Conservation (phyloP, 1,140 invertebrate genomes). For the Drosophila ogumai region DNA sequence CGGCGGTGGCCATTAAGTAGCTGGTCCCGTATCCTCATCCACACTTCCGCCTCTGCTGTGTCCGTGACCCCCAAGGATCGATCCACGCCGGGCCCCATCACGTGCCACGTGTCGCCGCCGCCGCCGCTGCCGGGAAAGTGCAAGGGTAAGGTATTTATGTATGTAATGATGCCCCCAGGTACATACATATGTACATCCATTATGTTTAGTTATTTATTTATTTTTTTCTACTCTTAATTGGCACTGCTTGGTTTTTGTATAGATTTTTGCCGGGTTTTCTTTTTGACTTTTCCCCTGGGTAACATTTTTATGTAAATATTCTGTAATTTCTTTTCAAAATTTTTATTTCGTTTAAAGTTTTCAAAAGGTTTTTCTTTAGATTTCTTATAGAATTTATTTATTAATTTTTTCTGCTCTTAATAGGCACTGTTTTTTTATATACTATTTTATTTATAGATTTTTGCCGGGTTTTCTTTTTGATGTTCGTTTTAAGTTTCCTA, state of each 20-base stretch:
- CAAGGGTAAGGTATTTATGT: slow-evolving; percentile 38
- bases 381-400: too few species aligned
- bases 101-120: slow-evolving; percentile 43
- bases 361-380: too few species aligned
- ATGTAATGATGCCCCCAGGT: slow-evolving; percentile 12
- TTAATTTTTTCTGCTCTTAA: too few species aligned
- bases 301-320: too few species aligned
- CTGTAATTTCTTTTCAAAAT: not conserved
- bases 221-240: not conserved
- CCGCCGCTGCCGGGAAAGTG: slow-evolving; percentile 17
- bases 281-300: not conserved
- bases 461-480: not conserved
- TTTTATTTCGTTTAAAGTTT: too few species aligned
- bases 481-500: not conserved
- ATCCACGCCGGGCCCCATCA: slow-evolving; percentile 44
- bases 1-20: slow-evolving; percentile 8
- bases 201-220: not conserved
- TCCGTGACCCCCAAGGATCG: slow-evolving; percentile 73
- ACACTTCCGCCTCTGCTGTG: slow-evolving; percentile 21
- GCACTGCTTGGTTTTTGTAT: not conserved
- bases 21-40: slow-evolving; percentile 36
- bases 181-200: too few species aligned
- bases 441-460: too few species aligned
- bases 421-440: too few species aligned
- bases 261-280: not conserved